Conservation (phyloP, 2,113 vertebrate genomes). For the Cheirogaleus medius region DNA sequence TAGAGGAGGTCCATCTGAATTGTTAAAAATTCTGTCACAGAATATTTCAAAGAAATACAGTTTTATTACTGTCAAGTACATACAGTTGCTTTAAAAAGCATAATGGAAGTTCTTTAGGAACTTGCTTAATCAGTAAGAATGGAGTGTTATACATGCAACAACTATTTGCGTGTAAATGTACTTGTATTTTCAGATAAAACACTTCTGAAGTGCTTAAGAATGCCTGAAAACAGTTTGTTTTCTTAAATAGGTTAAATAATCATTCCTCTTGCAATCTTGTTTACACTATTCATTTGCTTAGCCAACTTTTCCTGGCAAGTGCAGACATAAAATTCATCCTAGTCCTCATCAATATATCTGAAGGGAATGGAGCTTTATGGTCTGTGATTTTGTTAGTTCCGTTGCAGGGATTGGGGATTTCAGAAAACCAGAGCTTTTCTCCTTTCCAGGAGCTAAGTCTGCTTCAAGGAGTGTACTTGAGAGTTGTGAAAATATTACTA, state of each 20-base stretch:
- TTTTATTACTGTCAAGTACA: conserved; percentile 44
- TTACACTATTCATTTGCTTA: conserved; percentile 29
- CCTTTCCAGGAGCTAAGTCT: background rate
- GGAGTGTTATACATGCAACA: conserved; percentile 10
- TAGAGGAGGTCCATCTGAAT: conserved; percentile 5
- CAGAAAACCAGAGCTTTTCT: conserved; percentile 27
- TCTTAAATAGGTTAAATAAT: conserved; percentile 15
- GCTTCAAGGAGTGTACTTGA: conserved; percentile 27
- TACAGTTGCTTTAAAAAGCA: conserved; percentile 18
- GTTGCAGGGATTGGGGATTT: background rate
- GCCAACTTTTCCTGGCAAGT: background rate
- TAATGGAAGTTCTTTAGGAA: conserved; percentile 46
- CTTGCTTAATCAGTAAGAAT: conserved; percentile 41
- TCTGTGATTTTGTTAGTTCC: conserved; percentile 37
- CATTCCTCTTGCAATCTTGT: conserved; percentile 31
- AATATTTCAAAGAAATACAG: conserved; percentile 43
- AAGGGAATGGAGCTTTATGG: conserved; percentile 1
- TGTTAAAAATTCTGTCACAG: conserved; percentile 47
- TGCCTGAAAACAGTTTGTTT: conserved; percentile 21
- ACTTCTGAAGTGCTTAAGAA: conserved; percentile 46
- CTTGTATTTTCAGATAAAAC: conserved; percentile 39
- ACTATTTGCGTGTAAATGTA: conserved; percentile 51
- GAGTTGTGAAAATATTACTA: conserved; percentile 26
- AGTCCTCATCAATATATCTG: background rate
- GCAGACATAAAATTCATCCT: background rate